Base-by-base conservation (phyloP, 2,113 vertebrate genomes). In the Tupaia chinensis region DNA sequence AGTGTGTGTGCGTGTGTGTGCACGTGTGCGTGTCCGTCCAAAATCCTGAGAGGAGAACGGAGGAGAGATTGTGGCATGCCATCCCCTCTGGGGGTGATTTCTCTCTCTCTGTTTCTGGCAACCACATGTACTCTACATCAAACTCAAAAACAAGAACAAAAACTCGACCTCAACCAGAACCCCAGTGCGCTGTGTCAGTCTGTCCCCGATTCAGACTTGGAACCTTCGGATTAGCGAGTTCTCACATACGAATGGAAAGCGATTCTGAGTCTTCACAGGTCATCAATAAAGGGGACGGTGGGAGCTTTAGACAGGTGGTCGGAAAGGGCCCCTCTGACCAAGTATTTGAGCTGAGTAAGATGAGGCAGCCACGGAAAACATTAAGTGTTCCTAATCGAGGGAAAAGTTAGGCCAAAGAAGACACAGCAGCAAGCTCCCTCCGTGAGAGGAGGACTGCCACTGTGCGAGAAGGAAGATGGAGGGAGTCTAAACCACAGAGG, bases 141-240 rank as follows among this genome's bases (percentile, higher is more conserved):
- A 44, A 44, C 44, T 44, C 44, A 44, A 44, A 44, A 44, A 44
- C 44, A 44, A 44, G 5, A 44, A 44, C 44, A 44, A 44, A 44
- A 44, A 44, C 44, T 44, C 44, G 44, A 44, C 44, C 44, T 9
- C 11, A 77, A 22, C 22, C 58, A 0, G 12, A 79, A 65, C 20
- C 54, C 22, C 27, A 53, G 16, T 1, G 4, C 23, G 9, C 6
- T 5, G 1, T 7, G 0, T 15, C 32, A 69, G 29, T 76, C 61
- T 54, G 16, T 32, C 60, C 25, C 69, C 17, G 20, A n/a, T 15
- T 25, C 10, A 44, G 65, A 34, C 5, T 66, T 19, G 68, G 53
- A 29, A 69, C 61, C 69, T 80, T 27, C 22, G 10, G 12, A 27
- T 17, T 23, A 89, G 23, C 27, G 12, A 9, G 16, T 12, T 13